Evolutionary conservation across 2,797 vertebrate species (phyloP).

Genomic region (Bradypodion ventrale): DNA sequence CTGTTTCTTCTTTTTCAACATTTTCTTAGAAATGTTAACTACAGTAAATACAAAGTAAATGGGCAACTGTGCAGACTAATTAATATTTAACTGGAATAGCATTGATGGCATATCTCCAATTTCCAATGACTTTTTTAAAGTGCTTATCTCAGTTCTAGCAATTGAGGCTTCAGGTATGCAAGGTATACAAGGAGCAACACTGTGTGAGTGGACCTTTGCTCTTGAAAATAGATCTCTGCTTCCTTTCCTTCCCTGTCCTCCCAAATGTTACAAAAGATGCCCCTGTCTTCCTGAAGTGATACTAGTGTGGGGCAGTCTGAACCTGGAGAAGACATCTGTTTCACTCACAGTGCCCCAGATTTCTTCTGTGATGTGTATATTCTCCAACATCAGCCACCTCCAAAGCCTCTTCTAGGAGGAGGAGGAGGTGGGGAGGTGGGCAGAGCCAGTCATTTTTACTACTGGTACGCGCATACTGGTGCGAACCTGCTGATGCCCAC

Average conservation of each 20-base stretch:
- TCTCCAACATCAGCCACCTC: no score
- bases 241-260: neutral
- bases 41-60: neutral
- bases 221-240: neutral
- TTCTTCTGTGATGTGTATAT: neutral
- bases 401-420: no score
- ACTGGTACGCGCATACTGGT: no score
- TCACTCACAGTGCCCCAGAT: neutral
- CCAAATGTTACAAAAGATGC: neutral
- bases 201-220: neutral
- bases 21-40: slow-evolving; percentile 23
- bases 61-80: neutral
- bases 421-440: no score
- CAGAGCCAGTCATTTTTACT: no score
- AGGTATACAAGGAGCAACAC: neutral
- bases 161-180: neutral
- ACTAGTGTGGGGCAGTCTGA: neutral
- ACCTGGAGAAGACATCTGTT: neutral
- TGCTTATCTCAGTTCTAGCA: neutral
- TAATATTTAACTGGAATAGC: slow-evolving; percentile 15
- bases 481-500: no score
- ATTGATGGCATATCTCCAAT: slow-evolving; percentile 7
- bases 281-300: neutral
- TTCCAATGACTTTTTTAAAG: no score
- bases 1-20: neutral